Conservation (phyloP, 2,888 invertebrate genomes). For the Galerucella pusilla region DNA sequence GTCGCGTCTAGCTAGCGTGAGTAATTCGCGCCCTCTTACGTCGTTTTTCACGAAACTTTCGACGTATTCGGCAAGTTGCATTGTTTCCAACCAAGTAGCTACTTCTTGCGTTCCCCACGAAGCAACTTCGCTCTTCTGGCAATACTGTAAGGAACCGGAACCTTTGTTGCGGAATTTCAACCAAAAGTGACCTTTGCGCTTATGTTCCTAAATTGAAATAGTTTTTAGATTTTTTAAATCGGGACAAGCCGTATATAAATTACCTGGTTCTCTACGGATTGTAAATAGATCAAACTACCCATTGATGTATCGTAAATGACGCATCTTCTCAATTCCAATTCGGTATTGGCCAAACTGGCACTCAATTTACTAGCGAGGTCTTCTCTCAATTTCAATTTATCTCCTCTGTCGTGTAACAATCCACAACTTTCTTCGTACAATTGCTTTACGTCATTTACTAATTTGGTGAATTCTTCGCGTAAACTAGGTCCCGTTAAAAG, state of each 20-base stretch:
- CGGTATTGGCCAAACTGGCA: slow-evolving; percentile 75
- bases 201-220: slow-evolving; percentile 61
- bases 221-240: background rate
- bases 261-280: slow-evolving; percentile 68
- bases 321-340: slow-evolving; percentile 78
- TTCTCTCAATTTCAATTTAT: slow-evolving; percentile 72
- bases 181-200: slow-evolving; percentile 76
- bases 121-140: slow-evolving; percentile 68
- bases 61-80: slow-evolving; percentile 90
- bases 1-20: slow-evolving; percentile 87
- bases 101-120: slow-evolving; percentile 92
- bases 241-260: slow-evolving; percentile 20
- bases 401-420: slow-evolving; percentile 75
- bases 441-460: slow-evolving; percentile 74
- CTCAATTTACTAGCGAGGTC: slow-evolving; percentile 78
- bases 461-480: slow-evolving; percentile 79
- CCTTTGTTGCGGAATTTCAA: slow-evolving; percentile 70
- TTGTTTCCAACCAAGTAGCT: slow-evolving; percentile 87
- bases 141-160: slow-evolving; percentile 65
- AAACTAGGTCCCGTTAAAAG: slow-evolving; percentile 79
- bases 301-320: slow-evolving; percentile 69
- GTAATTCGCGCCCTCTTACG: slow-evolving; percentile 89
- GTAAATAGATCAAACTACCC: slow-evolving; percentile 71
- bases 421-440: slow-evolving; percentile 80
- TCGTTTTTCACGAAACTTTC: slow-evolving; percentile 93